Base-by-base conservation (phyloP, 2,113 vertebrate species). In the Hippopotamus amphibius region DNA sequence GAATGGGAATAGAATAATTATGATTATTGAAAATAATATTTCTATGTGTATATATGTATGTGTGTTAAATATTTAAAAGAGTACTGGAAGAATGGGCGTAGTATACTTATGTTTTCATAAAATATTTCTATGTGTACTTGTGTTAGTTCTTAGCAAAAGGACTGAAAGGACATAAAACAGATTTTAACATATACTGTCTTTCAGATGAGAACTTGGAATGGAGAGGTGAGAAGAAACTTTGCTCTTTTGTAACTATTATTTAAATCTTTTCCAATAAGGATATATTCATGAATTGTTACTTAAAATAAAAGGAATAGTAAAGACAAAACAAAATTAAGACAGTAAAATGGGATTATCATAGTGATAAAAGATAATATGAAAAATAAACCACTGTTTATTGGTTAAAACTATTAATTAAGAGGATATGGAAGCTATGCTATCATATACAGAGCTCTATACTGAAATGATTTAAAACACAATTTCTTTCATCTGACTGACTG, bases 221-320 rank as follows among this genome's bases (percentile, higher is more conserved):
- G 43, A 90, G 30, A 76, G 21, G 9, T 61, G 13, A 90, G n/a
- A 72, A 8, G 41, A 11, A 48, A 46, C 17, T 71, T 95, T 48
- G 30, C 33, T 43, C 83, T 93, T 82, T 88, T 59, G 55, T 63
- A 69, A 30, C 19, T 77, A 55, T 48, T 77, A 21, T 46, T 82
- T 89, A 84, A 77, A 71, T 63, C 11, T 89, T 93, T 77, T 41
- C 37, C 68, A 87, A 69, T 77, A 46, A 83, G 4, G 14, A 87
- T 65, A 69, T 71, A 57, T 33, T 30, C 41, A 71, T 81, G 6
- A 81, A 86, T 65, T 93, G 19, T 71, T 91, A 28, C 11, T 28
- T n/a, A 74, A 95, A 95, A 71, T 87, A 55, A 93, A 95, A 93
- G 13, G 10, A 77, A 89, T 83, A 72, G 50, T 26, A 83, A 74